These are phyloP conservation scores for Staurois parvus DNA, from an alignment of 2,797 vertebrate genomes.

Conservation along the genomic window DNA sequence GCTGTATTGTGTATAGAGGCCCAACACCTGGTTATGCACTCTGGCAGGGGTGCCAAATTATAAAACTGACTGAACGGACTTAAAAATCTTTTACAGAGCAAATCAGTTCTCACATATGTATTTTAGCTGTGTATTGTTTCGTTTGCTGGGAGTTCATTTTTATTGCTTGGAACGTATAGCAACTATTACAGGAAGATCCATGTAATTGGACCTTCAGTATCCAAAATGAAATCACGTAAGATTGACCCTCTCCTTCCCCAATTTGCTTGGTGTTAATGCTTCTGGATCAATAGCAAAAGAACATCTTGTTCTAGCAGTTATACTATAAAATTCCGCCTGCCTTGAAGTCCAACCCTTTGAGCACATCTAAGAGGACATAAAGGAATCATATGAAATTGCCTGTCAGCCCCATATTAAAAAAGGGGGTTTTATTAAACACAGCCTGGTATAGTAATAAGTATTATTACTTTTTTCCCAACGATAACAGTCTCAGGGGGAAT, in stretches of 20 bases:
- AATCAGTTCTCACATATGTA: no score
- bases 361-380: conserved; percentile 67
- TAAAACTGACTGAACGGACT: no score
- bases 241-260: background rate
- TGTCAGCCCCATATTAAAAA: conserved; percentile 62
- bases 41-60: no score
- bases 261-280: conserved; percentile 1
- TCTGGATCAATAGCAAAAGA: conserved; percentile 27
- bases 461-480: conserved; percentile 67
- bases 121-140: background rate
- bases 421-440: conserved; percentile 67
- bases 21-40: no score
- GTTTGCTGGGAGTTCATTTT: background rate
- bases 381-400: conserved; percentile 68
- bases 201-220: background rate
- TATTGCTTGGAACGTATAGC: background rate
- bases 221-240: background rate
- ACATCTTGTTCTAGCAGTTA: conserved; percentile 20
- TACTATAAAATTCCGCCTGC: conserved; percentile 9
- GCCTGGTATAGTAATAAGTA: conserved; percentile 69
- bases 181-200: background rate
- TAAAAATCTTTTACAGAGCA: no score
- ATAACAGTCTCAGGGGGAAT: conserved; percentile 61
- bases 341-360: conserved; percentile 57
- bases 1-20: no score